Base-by-base conservation (phyloP, 2,113 vertebrate genomes). In the Ptilonorhynchus violaceus region DNA sequence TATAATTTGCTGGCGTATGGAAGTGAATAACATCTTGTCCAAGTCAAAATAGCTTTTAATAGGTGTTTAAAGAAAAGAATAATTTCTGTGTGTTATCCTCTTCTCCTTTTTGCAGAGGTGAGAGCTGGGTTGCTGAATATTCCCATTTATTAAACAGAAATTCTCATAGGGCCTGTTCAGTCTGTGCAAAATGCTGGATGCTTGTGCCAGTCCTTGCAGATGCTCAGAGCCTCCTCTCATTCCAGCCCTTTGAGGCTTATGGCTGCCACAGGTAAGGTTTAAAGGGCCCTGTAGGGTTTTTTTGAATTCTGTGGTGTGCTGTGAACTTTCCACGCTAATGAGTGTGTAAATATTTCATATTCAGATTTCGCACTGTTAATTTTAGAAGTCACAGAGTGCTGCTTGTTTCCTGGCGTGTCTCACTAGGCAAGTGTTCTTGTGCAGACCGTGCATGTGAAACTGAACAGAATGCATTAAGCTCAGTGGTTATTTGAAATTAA, bases 361-460 rank as follows among this genome's bases (percentile, higher is more conserved):
- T 89, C 47, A 22, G 68, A 56, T 68, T 79, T 79, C 5, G 4
- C 66, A 31, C 70, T 66, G 33, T 76, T 85, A 85, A 53, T 55
- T 88, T 75, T 44, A 33, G 79, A 21, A 80, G 70, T 58, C 62
- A 88, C 69, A 95, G 83, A 72, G 64, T n/a, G 14, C n/a, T 35
- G 41, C 62, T 85, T 91, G 56, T 91, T 50, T 82, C 60, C 41
- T 39, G 60, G 46, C 4, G 0, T 2, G 64, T 68, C 53, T 76
- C 46, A 18, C 27, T 6, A 3, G 58, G 9, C 42, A 11, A 68
- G 28, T 6, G 31, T 19, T 68, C 11, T 15, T 14, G 59, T 15
- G 30, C 0, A 4, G 27, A 20, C 28, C 14, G 0, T 0, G 27
- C 8, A 9, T 35, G 72, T 25, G 23, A 15, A 74, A 63, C 44